Base-by-base conservation (phyloP, 2,888 invertebrate species). In the Oligia fasciuncula region DNA sequence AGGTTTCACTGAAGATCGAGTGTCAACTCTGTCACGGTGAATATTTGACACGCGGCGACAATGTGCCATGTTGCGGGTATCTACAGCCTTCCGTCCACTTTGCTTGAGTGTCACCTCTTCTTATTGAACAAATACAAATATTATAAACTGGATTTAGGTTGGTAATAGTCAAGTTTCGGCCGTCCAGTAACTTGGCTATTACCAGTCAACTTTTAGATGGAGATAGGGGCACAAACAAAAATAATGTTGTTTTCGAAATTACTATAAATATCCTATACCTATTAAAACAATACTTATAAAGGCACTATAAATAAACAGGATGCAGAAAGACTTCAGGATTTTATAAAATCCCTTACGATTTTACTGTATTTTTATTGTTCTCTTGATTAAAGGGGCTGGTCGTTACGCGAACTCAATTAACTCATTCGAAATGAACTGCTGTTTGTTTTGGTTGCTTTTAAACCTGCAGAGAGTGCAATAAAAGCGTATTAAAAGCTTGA, bases 1-100 rank as follows among this genome's bases (percentile, higher is more conserved):
- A 35, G 65, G 49, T 54, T 73, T 76, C 8, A 17, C 14, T 29
- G 4, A 65, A 71, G 49, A 57, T 62, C 40, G 40, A 60, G 76
- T 74, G 49, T 76, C 73, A 71, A 46, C 3, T 82, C 62, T 40
- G 70, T 51, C 57, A 72, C 51, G 11, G 17, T 49, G 46, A 78
- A n/a, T 49, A 66, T 69, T 82, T 82, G 84, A 86, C 71, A 82
- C 67, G 86, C 46, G 40, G 66, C 4, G 29, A 49, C 83, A 62
- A 66, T 23, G 13, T 68, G 40, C 46, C 78, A 65, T 74, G 86
- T 72, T 85, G 83, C 86, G 71, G 65, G 43, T 46, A 66, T 60
- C 66, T 29, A 70, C 17, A 70, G 40, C 67, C 70, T 65, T 70
- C 57, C 54, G 14, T 11, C 66, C 49, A 70, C 62, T 81, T 66